Evolutionary conservation across 1,140 invertebrate genomes (phyloP).

Genomic region (Atta colombica): DNA sequence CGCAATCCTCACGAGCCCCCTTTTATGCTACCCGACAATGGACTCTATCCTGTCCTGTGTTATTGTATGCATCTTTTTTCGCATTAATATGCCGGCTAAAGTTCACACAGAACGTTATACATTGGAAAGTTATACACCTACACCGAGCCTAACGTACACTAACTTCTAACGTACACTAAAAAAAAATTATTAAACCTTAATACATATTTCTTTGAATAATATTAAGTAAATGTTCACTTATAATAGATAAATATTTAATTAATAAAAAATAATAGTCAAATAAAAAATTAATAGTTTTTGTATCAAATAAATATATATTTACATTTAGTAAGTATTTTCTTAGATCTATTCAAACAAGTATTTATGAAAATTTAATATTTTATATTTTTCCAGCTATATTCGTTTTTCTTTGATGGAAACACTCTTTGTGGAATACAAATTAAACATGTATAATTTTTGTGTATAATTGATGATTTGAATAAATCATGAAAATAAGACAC

Average conservation of each 20-base stretch:
- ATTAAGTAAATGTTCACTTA: too few species aligned
- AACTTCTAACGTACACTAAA: background rate
- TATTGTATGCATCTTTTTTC: slow-evolving; percentile 56
- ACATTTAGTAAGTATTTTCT: too few species aligned
- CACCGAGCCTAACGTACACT: too few species aligned
- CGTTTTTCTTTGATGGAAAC: background rate
- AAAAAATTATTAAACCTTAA: too few species aligned
- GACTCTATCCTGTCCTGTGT: slow-evolving; percentile 36
- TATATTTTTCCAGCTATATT: background rate
- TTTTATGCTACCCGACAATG: slow-evolving; percentile 53
- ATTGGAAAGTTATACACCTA: slow-evolving; percentile 7
- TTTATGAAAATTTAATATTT: background rate
- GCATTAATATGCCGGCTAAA: slow-evolving; percentile 39
- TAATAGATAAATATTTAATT: too few species aligned
- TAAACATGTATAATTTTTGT: background rate
- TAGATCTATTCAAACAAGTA: too few species aligned
- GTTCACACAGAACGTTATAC: slow-evolving; percentile 13
- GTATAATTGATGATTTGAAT: background rate
- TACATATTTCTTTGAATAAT: too few species aligned
- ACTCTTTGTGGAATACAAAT: background rate
- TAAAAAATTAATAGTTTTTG: too few species aligned
- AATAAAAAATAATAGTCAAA: too few species aligned
- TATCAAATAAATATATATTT: too few species aligned
- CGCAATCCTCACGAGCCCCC: slow-evolving; percentile 39
- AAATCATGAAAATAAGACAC: background rate